Conservation (phyloP, 2,797 vertebrate genomes). For the Spea hammondii region DNA sequence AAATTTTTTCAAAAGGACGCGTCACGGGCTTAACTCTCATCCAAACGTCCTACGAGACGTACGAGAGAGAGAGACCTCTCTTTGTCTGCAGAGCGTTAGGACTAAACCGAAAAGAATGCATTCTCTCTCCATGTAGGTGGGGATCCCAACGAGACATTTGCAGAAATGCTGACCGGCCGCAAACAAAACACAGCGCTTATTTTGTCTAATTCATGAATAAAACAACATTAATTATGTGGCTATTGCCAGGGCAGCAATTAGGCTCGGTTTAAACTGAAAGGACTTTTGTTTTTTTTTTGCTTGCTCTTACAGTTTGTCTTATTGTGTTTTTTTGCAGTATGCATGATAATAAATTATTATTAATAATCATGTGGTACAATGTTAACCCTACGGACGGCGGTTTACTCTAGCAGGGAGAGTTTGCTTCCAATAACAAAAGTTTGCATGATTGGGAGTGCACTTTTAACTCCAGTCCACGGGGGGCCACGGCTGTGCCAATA, state of each 20-base stretch:
- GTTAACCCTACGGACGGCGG: neutral
- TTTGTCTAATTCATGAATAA: conserved; percentile 39
- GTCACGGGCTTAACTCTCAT: conserved; percentile 9
- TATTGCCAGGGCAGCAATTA: neutral
- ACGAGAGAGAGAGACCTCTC: conserved; percentile 19
- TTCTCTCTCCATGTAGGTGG: conserved; percentile 32
- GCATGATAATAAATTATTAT: neutral
- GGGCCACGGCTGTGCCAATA: too few species aligned
- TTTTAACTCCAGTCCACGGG: too few species aligned
- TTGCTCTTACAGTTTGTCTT: neutral
- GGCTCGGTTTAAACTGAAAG: neutral
- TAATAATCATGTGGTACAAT: neutral
- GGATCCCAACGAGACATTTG: conserved; percentile 26
- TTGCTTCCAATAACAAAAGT: too few species aligned
- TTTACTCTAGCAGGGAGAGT: too few species aligned
- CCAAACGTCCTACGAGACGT: conserved; percentile 8
- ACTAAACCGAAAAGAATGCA: conserved; percentile 19
- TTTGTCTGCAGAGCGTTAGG: conserved; percentile 25
- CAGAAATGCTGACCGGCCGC: conserved; percentile 40
- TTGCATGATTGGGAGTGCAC: too few species aligned
- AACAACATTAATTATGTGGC: conserved; percentile 25
- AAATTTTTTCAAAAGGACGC: conserved; percentile 8
- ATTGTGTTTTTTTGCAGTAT: neutral
- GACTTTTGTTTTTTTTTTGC: neutral
- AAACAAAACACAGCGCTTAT: conserved; percentile 30